A percentile compares a stretch with the other conserved stretches of the same genome.
Conservation (phyloP, 2,113 vertebrate species). For the Hydropotes inermis region DNA sequence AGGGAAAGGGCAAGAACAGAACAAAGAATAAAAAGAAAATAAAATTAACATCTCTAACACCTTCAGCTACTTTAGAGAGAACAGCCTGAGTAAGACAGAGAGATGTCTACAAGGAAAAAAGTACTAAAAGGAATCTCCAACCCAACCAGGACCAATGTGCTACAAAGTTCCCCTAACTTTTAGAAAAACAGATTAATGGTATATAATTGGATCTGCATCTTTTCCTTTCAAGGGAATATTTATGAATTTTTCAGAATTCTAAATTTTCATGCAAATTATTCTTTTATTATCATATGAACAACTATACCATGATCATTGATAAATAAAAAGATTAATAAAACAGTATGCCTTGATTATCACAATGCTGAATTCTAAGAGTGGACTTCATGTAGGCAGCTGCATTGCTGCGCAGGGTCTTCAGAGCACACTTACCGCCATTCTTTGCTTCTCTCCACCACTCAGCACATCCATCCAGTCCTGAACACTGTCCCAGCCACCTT, state of each 20-base stretch:
- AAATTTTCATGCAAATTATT: not conserved
- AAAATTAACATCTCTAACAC: not conserved
- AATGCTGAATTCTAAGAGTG: not conserved
- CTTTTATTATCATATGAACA: conserved; percentile 17
- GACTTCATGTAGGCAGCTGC: not conserved
- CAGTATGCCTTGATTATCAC: not conserved
- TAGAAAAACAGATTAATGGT: not conserved
- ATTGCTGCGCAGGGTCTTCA: not conserved
- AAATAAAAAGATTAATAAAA: conserved; percentile 19
- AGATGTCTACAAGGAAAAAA: not conserved
- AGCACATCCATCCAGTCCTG: conserved; percentile 99
- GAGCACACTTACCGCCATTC: conserved; percentile 92
- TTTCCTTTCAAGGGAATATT: not conserved
- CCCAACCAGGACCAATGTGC: not conserved
- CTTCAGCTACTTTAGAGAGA: not conserved
- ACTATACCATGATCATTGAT: not conserved
- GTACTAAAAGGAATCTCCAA: not conserved
- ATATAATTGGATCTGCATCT: not conserved
- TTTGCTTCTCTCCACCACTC: conserved; percentile 98
- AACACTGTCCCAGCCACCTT: conserved; percentile 93
- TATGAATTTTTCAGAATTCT: not conserved
- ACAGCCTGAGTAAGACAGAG: not conserved
- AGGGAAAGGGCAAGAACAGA: not conserved
- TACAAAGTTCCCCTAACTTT: not conserved
- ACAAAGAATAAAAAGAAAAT: not conserved